phyloP scores from a whole-genome alignment of 2,888 invertebrate genomes.

The Caenorhabditis afra region DNA sequence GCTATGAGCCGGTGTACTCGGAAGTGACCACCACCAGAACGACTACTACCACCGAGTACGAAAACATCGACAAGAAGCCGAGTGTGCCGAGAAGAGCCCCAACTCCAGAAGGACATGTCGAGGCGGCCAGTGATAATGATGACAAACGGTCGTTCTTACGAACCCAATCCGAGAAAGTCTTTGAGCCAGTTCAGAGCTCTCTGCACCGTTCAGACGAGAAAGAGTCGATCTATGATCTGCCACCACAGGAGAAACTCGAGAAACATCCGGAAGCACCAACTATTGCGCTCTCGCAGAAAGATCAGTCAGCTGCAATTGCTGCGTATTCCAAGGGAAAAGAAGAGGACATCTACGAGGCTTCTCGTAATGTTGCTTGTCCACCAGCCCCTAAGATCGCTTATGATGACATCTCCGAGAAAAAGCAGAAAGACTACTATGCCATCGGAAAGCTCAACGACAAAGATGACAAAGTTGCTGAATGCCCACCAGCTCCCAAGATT shows the following conservation, averaged over 20 bases:
- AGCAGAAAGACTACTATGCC: not conserved
- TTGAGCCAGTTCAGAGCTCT: slow-evolving; percentile 42
- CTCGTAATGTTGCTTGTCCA: slow-evolving; percentile 14
- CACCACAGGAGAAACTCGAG: slow-evolving; percentile 57
- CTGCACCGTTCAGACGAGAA: slow-evolving; percentile 65
- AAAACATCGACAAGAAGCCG: slow-evolving; percentile 55
- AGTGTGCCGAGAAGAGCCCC: slow-evolving; percentile 53
- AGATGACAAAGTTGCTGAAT: slow-evolving; percentile 14
- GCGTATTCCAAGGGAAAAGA: slow-evolving; percentile 35
- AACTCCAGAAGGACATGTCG: slow-evolving; percentile 57
- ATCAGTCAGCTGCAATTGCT: slow-evolving; percentile 10
- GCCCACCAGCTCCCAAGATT: slow-evolving; percentile 40
- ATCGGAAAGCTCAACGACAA: slow-evolving; percentile 9
- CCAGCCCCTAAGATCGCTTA: slow-evolving; percentile 38
- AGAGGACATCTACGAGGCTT: slow-evolving; percentile 45
- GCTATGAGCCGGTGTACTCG: slow-evolving; percentile 60
- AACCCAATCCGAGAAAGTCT: slow-evolving; percentile 67
- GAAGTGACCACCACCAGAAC: slow-evolving; percentile 62
- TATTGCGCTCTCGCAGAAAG: slow-evolving; percentile 29
- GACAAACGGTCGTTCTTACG: slow-evolving; percentile 55
- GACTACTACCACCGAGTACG: slow-evolving; percentile 60
- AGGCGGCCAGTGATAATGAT: slow-evolving; percentile 41
- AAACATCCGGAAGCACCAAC: slow-evolving; percentile 40
- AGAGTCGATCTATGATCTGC: slow-evolving; percentile 67
- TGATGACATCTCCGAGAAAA: slow-evolving; percentile 13